Conservation (phyloP, 2,797 vertebrate genomes). For the Mormyrus hasselquistii region DNA sequence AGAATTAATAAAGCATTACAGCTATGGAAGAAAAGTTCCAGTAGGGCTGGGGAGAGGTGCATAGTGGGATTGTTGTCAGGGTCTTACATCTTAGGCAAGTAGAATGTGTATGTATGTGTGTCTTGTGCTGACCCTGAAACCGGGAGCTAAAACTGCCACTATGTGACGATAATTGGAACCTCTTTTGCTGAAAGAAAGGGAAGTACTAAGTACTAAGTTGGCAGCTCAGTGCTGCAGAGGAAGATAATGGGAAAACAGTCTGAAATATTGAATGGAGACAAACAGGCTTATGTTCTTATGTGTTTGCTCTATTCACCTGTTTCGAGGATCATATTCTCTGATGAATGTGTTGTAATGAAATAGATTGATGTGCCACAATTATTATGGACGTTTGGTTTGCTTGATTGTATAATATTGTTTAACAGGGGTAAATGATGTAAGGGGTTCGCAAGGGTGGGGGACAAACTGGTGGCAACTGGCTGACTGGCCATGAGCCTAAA, state of each 20-base stretch:
- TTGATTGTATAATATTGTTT: background rate
- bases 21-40: background rate
- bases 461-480: background rate
- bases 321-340: background rate
- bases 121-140: background rate
- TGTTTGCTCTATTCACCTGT: background rate
- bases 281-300: background rate
- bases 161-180: background rate
- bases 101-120: background rate
- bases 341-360: background rate
- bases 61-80: background rate
- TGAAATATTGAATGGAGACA: background rate
- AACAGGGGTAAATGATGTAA: background rate
- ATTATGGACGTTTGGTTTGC: background rate
- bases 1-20: background rate
- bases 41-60: background rate
- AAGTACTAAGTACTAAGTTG: background rate
- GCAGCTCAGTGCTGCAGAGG: background rate
- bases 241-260: background rate
- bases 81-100: background rate
- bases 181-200: background rate
- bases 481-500: background rate
- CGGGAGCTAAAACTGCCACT: background rate
- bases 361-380: background rate
- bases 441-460: background rate